phyloP scores from a whole-genome alignment of 2,888 invertebrate species.

The Agrochola circellaris region DNA sequence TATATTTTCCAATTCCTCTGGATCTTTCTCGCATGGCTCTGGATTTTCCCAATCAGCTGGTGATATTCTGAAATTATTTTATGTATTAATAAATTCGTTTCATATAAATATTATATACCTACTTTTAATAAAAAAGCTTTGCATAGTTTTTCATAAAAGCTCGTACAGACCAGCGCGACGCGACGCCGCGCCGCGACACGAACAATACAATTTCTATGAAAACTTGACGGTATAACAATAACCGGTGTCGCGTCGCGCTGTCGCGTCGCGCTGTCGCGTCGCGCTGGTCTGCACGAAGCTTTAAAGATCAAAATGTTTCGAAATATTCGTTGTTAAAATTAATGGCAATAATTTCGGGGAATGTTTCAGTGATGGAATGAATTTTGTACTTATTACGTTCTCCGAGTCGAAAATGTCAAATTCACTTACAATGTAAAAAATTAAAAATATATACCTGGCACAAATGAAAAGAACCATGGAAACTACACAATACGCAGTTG shows the following conservation, averaged over 20 bases:
- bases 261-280: too few relatives aligned
- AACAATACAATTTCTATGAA: too few relatives aligned
- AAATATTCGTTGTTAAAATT: too few relatives aligned
- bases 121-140: neutral
- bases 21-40: conserved; percentile 96
- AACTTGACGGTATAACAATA: too few relatives aligned
- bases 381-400: neutral
- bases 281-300: too few relatives aligned
- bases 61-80: conserved; percentile 92
- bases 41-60: conserved; percentile 98
- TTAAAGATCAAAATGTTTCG: neutral
- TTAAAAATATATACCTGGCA: conserved; percentile 91
- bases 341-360: neutral
- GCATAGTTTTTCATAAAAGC: neutral
- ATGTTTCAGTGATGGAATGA: neutral
- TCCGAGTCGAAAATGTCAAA: neutral
- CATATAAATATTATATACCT: neutral
- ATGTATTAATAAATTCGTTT: neutral
- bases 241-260: too few relatives aligned
- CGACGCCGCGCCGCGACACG: too few relatives aligned
- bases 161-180: too few relatives aligned
- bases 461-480: conserved; percentile 95
- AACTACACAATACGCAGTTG: conserved; percentile 95
- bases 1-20: conserved; percentile 96
- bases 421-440: neutral